Evolutionary conservation across 2,888 invertebrate genomes (phyloP).

Genomic region (Troides helena): DNA sequence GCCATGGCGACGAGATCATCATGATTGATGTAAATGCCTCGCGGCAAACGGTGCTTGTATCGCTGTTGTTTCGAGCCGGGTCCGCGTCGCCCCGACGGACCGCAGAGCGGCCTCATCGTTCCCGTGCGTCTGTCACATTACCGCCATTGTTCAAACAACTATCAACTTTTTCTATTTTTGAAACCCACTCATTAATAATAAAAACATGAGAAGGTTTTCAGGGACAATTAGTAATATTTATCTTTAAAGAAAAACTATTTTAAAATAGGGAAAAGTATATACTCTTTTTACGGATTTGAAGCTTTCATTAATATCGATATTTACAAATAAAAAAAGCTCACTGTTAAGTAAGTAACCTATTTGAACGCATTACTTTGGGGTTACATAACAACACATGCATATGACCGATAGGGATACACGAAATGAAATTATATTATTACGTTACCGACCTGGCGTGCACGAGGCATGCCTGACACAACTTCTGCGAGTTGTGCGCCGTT

Average conservation of each 20-base stretch:
- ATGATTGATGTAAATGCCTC: constrained; percentile 98
- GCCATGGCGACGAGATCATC: constrained; percentile 97
- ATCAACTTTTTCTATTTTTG: neutral
- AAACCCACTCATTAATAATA: constrained; percentile 9
- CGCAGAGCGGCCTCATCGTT: constrained; percentile 88
- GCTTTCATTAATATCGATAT: constrained; percentile 7
- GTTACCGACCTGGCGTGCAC: constrained; percentile 81
- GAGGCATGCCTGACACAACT: constrained; percentile 80
- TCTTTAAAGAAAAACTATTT: neutral
- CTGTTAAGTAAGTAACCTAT: constrained; percentile 15
- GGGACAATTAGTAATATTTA: neutral
- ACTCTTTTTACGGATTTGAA: constrained; percentile 4
- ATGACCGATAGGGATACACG: constrained; percentile 30
- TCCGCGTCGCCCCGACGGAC: constrained; percentile 82
- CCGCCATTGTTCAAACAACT: constrained; percentile 64
- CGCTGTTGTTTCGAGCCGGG: constrained; percentile 74
- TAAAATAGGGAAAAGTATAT: neutral
- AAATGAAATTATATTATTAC: constrained; percentile 34
- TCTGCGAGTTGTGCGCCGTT: constrained; percentile 76
- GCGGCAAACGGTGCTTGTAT: constrained; percentile 93
- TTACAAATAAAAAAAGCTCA: constrained; percentile 11
- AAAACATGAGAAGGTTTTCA: neutral
- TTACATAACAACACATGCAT: constrained; percentile 29
- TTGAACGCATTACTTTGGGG: constrained; percentile 8
- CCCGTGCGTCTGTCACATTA: constrained; percentile 87